phyloP scores from a whole-genome alignment of 2,113 vertebrate genomes.

The Spea bombifrons region DNA sequence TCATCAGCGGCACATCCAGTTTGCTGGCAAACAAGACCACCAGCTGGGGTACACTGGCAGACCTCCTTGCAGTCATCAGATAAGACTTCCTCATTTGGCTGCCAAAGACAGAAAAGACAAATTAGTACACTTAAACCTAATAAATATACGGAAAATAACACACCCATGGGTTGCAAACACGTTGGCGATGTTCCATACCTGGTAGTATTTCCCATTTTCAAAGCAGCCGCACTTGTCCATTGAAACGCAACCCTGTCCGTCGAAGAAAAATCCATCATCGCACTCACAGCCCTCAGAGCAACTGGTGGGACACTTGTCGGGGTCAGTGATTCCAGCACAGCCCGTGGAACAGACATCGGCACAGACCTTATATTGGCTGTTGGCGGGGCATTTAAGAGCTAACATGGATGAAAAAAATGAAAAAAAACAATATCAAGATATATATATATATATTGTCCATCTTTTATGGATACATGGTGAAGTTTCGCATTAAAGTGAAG shows the following conservation, averaged over 20 bases:
- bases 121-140: background rate
- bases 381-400: constrained; percentile 48
- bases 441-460: background rate
- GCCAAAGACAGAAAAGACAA: constrained; percentile 12
- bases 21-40: constrained; percentile 61
- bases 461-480: background rate
- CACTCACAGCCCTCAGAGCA: constrained; percentile 56
- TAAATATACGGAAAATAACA: background rate
- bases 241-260: constrained; percentile 47
- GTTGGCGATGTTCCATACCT: constrained; percentile 14
- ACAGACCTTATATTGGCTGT: constrained; percentile 53
- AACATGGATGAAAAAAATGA: background rate
- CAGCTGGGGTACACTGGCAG: constrained; percentile 64
- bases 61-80: constrained; percentile 57
- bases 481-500: background rate
- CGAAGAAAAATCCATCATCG: constrained; percentile 44
- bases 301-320: constrained; percentile 25
- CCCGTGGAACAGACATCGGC: constrained; percentile 45
- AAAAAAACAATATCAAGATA: no score
- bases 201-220: constrained; percentile 40
- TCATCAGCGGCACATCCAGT: constrained; percentile 62
- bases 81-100: constrained; percentile 65
- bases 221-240: constrained; percentile 52
- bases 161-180: background rate
- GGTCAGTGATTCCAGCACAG: constrained; percentile 45